Evolutionary conservation across 2,797 vertebrate genomes (phyloP).

Genomic region (Channallabes apus): DNA sequence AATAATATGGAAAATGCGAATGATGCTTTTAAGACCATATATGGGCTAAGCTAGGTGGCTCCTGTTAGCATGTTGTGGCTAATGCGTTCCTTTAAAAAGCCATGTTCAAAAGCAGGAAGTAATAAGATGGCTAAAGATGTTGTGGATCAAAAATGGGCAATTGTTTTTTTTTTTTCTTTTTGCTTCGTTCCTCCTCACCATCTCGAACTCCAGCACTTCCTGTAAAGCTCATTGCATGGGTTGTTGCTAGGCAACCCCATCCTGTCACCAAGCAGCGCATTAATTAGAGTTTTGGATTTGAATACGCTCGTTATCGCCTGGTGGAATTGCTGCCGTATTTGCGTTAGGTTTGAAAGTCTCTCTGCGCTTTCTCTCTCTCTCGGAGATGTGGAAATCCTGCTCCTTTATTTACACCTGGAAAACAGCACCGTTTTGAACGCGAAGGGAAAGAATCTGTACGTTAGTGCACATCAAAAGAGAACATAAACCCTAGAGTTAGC

Average conservation of each 20-base stretch:
- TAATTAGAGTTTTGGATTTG: conserved; percentile 51
- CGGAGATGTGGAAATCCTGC: too few species aligned
- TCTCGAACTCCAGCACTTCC: not conserved
- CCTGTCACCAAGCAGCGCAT: conserved; percentile 41
- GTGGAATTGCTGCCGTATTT: conserved; percentile 7
- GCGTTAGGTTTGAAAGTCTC: not conserved
- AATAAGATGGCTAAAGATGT: not conserved
- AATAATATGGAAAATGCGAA: not conserved
- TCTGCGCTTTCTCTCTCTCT: not conserved
- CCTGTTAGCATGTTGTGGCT: not conserved
- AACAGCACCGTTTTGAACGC: not conserved
- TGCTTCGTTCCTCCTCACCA: not conserved
- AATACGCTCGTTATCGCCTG: conserved; percentile 24
- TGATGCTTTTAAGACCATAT: not conserved
- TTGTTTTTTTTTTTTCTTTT: not conserved
- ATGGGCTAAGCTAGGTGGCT: not conserved
- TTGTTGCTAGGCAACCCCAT: conserved; percentile 17
- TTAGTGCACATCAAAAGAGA: not conserved
- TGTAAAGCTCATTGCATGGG: not conserved
- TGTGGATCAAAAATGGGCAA: not conserved
- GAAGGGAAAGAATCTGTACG: not conserved
- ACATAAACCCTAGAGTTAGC: not conserved
- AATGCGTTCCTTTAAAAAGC: not conserved
- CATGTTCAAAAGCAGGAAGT: not conserved
- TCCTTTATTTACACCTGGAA: not conserved